These are phyloP conservation scores for Chromoteleia sp. DNA, from an alignment of 2,888 invertebrate genomes.

Conservation along the genomic window DNA sequence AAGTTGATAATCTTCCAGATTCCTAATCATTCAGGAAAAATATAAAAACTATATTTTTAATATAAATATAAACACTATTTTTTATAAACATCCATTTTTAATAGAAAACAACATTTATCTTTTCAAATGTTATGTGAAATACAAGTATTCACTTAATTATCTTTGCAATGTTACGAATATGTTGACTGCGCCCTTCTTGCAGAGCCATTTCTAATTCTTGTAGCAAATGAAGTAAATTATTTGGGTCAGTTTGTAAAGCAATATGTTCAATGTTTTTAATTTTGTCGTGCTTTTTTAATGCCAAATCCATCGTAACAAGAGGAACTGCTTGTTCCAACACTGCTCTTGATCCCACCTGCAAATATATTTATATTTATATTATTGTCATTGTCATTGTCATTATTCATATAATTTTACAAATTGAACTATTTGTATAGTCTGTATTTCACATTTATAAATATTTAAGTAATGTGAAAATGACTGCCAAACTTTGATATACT, in stretches of 20 bases:
- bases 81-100: too few species aligned
- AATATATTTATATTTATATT: slow-evolving; percentile 42
- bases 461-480: not conserved
- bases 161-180: slow-evolving; percentile 86
- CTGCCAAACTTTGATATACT: too few species aligned
- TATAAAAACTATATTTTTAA: too few species aligned
- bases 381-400: too few species aligned
- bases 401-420: not conserved
- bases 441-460: too few species aligned
- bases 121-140: too few species aligned
- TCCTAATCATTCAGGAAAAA: too few species aligned
- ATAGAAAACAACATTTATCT: too few species aligned
- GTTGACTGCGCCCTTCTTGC: slow-evolving; percentile 87
- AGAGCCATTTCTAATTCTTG: slow-evolving; percentile 86
- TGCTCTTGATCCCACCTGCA: slow-evolving; percentile 87
- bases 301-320: slow-evolving; percentile 87
- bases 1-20: too few species aligned
- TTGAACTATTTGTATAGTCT: too few species aligned
- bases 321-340: slow-evolving; percentile 87
- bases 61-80: too few species aligned
- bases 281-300: slow-evolving; percentile 82
- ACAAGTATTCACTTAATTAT: slow-evolving; percentile 65
- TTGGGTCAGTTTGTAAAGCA: slow-evolving; percentile 86
- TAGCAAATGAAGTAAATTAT: slow-evolving; percentile 86
- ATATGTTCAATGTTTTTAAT: slow-evolving; percentile 77